phyloP scores from a whole-genome alignment of 1,140 invertebrate species.

The Mactra quadrangularis region DNA sequence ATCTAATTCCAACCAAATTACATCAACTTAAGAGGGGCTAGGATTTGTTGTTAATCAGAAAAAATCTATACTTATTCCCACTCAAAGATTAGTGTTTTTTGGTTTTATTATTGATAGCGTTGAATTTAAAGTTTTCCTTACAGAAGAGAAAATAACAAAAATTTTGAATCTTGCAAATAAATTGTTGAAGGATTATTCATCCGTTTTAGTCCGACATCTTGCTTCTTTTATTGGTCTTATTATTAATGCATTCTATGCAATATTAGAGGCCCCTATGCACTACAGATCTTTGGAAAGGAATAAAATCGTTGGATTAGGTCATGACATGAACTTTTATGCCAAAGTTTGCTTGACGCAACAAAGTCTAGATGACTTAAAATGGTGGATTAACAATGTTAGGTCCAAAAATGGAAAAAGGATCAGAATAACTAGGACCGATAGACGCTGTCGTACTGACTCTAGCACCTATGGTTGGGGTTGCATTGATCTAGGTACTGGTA shows the following conservation, averaged over 20 bases:
- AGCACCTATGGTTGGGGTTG: constrained; percentile 1
- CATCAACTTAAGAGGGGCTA: not conserved
- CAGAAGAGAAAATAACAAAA: constrained; percentile 18
- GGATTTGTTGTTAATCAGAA: not conserved
- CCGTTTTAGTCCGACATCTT: not conserved
- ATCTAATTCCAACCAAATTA: not conserved
- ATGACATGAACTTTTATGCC: not conserved
- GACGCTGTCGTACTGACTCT: constrained; percentile 1
- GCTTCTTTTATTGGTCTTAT: constrained; percentile 29
- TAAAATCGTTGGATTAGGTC: not conserved
- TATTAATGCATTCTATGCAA: constrained; percentile 2
- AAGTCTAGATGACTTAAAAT: constrained; percentile 17
- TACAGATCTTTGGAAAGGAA: constrained; percentile 35
- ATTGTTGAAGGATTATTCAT: not conserved
- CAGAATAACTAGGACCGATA: not conserved
- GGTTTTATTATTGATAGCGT: constrained; percentile 4
- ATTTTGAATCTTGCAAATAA: not conserved
- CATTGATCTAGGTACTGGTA: not conserved
- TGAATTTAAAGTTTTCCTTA: constrained; percentile 15
- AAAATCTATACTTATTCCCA: constrained; percentile 12
- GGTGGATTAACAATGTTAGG: constrained; percentile 38
- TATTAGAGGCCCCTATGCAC: constrained; percentile 8
- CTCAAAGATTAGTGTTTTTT: constrained; percentile 6
- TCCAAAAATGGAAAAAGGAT: constrained; percentile 29
- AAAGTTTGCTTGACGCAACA: not conserved